Evolutionary conservation across 2,113 vertebrate genomes (phyloP).

Genomic region (Prochilodus magdalenae): DNA sequence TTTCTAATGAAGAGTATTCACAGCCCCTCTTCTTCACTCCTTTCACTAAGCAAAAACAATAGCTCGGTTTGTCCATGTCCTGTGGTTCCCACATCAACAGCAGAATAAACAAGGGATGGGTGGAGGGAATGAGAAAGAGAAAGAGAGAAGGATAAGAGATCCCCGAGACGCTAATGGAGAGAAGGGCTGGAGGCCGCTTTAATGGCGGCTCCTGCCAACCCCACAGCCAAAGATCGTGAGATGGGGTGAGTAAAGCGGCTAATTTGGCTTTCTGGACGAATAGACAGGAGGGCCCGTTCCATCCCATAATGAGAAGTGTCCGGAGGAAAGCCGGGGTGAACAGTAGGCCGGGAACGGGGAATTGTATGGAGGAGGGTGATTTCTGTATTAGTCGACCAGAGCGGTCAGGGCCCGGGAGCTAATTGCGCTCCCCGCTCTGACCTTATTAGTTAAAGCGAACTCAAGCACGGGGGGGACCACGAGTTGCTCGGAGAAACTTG

Average conservation of each 20-base stretch:
- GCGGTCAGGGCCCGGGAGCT: not conserved
- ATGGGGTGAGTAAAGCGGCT: no score
- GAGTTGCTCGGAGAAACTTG: no score
- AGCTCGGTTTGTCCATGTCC: conserved; percentile 14
- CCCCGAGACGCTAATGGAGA: no score
- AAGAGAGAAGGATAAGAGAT: not conserved
- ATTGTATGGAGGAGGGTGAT: conserved; percentile 18
- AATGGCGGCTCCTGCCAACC: no score
- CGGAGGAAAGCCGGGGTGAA: conserved; percentile 21
- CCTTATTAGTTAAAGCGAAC: not conserved
- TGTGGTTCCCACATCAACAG: conserved; percentile 40
- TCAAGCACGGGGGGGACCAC: not conserved
- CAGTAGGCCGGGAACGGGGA: not conserved
- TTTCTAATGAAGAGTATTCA: not conserved
- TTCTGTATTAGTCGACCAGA: no score
- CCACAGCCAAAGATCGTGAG: no score
- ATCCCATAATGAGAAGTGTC: conserved; percentile 70
- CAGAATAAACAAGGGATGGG: not conserved
- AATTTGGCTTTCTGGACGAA: no score
- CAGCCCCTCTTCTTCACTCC: not conserved
- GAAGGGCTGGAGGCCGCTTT: no score
- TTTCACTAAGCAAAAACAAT: conserved; percentile 39
- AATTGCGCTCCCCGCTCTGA: not conserved
- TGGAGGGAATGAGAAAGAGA: not conserved
- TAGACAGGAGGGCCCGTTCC: conserved; percentile 68